These are phyloP conservation scores for Cryptocheilus praepositus DNA, from an alignment of 2,888 invertebrate species.

Conservation along the genomic window DNA sequence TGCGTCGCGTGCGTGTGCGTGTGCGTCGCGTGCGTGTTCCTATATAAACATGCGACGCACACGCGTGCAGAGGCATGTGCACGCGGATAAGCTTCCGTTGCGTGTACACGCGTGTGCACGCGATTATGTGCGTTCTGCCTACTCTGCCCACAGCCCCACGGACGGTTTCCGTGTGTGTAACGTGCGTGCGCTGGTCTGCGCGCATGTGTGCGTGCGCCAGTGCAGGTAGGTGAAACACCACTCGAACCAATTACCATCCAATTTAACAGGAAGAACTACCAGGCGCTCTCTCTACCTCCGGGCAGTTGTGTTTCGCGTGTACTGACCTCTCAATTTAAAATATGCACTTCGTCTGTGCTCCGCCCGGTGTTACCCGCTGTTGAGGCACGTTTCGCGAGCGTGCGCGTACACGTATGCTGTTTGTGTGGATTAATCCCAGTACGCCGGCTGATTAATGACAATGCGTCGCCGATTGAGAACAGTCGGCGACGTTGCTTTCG, in stretches of 20 bases:
- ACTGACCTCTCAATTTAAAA: constrained; percentile 30
- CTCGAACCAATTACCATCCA: constrained; percentile 49
- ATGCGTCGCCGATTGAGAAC: too few relatives aligned
- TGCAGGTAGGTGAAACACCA: constrained; percentile 42
- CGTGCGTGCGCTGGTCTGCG: not conserved
- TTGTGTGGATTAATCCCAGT: too few relatives aligned
- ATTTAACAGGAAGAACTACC: constrained; percentile 46
- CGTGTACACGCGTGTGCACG: not conserved
- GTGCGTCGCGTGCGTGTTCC: not conserved
- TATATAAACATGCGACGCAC: constrained; percentile 1
- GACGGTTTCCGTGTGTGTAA: not conserved
- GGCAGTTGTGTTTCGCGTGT: constrained; percentile 32
- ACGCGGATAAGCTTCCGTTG: constrained; percentile 24
- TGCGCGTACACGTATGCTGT: not conserved
- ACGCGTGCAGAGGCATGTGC: not conserved
- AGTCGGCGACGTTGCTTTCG: too few relatives aligned
- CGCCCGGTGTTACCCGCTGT: constrained; percentile 1
- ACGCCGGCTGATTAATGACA: too few relatives aligned
- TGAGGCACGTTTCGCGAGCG: not conserved
- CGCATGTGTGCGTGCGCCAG: constrained; percentile 3
- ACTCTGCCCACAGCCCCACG: not conserved
- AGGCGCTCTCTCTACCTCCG: constrained; percentile 17
- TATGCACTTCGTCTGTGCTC: not conserved
- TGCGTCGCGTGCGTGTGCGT: not conserved
- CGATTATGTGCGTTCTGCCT: not conserved